These are phyloP conservation scores for Stichopus chloronotus DNA, from an alignment of 35 echinoderm and acorn worm genomes.

Conservation along the genomic window DNA sequence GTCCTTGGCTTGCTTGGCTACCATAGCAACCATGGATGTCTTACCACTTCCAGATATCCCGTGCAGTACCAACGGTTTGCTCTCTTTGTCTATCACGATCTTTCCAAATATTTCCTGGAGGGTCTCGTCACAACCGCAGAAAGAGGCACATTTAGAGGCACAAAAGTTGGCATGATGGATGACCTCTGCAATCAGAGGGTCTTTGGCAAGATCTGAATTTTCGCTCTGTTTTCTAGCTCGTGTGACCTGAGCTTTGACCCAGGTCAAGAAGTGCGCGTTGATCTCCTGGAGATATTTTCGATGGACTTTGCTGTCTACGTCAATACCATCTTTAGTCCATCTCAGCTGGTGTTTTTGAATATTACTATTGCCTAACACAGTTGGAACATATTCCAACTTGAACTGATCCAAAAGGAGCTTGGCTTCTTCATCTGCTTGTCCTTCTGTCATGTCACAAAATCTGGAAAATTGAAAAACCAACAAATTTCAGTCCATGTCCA, in stretches of 20 bases:
- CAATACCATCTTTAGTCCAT: slow-evolving; percentile 76
- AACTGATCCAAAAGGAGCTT: slow-evolving; percentile 63
- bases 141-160: slow-evolving; percentile 75
- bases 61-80: slow-evolving; percentile 70
- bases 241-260: slow-evolving; percentile 69
- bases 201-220: slow-evolving; percentile 60
- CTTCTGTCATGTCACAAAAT: slow-evolving; percentile 68
- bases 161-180: slow-evolving; percentile 92
- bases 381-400: slow-evolving; percentile 72
- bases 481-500: too few relatives aligned
- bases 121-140: slow-evolving; percentile 84
- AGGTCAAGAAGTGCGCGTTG: slow-evolving; percentile 61
- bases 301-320: slow-evolving; percentile 49
- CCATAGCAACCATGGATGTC: slow-evolving; percentile 95
- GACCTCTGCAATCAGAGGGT: slow-evolving; percentile 72
- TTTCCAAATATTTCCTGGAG: slow-evolving; percentile 59
- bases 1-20: slow-evolving; percentile 66
- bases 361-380: slow-evolving; percentile 61
- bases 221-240: slow-evolving; percentile 47
- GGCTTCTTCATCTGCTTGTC: slow-evolving; percentile 68
- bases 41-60: slow-evolving; percentile 91
- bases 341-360: slow-evolving; percentile 68
- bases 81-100: slow-evolving; percentile 40
- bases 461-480: slow-evolving; percentile 26
- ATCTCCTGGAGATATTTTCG: slow-evolving; percentile 75